Conservation (phyloP, 2,888 invertebrate genomes). For the Leptinotarsa peninsularis region DNA sequence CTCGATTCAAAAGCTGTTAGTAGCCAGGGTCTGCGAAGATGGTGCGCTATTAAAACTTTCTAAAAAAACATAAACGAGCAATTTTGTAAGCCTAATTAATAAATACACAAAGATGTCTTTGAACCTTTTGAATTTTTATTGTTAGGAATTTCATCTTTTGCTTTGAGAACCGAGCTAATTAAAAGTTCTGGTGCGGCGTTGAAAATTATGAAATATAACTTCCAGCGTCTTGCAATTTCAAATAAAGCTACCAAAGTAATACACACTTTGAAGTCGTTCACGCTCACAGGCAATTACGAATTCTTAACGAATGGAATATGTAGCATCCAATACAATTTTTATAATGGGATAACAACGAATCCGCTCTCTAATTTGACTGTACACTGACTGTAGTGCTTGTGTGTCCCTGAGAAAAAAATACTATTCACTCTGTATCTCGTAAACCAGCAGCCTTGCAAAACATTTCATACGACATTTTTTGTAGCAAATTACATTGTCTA, state of each 20-base stretch:
- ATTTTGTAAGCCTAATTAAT: constrained; percentile 49
- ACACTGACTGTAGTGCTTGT: no score
- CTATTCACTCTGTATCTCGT: no score
- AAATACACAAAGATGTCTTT: constrained; percentile 52
- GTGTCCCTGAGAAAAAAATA: no score
- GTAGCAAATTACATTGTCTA: no score
- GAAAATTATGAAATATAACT: constrained; percentile 43
- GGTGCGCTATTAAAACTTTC: constrained; percentile 14
- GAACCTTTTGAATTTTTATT: constrained; percentile 47
- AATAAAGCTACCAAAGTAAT: constrained; percentile 29
- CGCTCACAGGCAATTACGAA: constrained; percentile 28
- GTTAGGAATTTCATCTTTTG: constrained; percentile 32
- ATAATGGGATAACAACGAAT: neutral
- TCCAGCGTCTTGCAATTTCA: constrained; percentile 27
- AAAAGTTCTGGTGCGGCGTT: constrained; percentile 47
- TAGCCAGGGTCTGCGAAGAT: neutral
- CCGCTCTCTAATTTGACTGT: neutral
- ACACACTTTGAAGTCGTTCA: constrained; percentile 25
- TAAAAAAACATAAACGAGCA: neutral
- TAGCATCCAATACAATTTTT: constrained; percentile 19
- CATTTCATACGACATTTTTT: no score
- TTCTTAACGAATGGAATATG: constrained; percentile 11
- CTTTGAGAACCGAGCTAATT: constrained; percentile 43
- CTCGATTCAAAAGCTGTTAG: neutral
- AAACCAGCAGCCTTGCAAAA: no score